Evolutionary conservation across 2,797 vertebrate species (phyloP), one percentile per base, ranked within the genome.

Genomic region (Gymnodraco acuticeps): DNA sequence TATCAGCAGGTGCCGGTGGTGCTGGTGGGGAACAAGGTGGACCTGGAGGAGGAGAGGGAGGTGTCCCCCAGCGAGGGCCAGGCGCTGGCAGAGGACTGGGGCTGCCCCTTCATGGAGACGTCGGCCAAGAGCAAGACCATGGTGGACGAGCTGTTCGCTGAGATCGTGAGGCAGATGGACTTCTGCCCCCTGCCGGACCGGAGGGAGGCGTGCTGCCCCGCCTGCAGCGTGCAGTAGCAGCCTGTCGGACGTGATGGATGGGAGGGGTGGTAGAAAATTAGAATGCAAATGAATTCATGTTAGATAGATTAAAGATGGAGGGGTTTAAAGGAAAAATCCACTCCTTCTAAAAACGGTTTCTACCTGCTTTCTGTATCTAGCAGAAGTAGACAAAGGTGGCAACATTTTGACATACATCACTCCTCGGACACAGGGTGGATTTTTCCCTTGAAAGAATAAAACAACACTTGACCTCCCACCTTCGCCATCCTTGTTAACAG

Each of bases 81-180:
- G 90, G 96, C 97, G 46, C 92, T 99, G 85, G 97, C 97, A 60
- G 97, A 99, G 90, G 97, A 97, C 90, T 99, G 97, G 97, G 97
- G 97, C 91, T 99, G 97, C 79, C 97, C 97, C 15, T 99, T 99
- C 93, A 97, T 99, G 96, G 97, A 99, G 92, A 98, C 97, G 0
- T 98, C 97, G 0, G 97, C 97, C 89, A 98, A 98, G 92, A 98
- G 97, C 95, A 98, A 98, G 93, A 97, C 96, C 41, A 98, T 98
- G 97, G 97, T 98, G 95, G 97, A 98, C 76, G 97, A 98, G 95
- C 97, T 99, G 77, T 99, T 99, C 88, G 96, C 97, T 10, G 97
- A 98, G 95, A 99, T 99, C 75, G 97, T 99, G 82, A 90, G 97
- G 88, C 97, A 98, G 95, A 99, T 99, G 97, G 98, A 99, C 95